Percentiles rank a stretch among this genome's conserved stretches.
These are phyloP conservation scores for Charina bottae DNA, from an alignment of 2,113 vertebrate genomes.

Conservation along the genomic window DNA sequence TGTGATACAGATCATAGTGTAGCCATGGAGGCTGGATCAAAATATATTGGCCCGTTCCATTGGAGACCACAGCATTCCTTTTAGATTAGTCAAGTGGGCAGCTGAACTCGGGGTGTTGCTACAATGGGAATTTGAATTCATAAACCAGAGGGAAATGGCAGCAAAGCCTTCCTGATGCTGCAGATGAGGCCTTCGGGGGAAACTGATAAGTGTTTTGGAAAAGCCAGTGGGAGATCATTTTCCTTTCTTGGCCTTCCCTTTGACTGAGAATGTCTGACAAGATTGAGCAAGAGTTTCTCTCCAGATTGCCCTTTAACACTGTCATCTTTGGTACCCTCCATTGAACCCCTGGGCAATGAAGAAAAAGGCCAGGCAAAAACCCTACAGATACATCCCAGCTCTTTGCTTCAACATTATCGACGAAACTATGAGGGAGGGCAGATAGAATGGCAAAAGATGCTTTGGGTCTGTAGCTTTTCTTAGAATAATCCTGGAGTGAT, in stretches of 20 bases:
- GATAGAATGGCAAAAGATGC: neutral
- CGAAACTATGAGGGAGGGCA: neutral
- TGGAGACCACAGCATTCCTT: constrained; percentile 5
- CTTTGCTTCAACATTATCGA: neutral
- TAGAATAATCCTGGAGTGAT: neutral
- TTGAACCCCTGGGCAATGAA: neutral
- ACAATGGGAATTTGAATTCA: neutral
- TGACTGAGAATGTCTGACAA: neutral
- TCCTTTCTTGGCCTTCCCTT: neutral
- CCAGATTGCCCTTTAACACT: neutral
- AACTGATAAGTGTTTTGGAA: constrained; percentile 7
- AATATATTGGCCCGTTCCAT: neutral
- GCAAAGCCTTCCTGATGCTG: neutral
- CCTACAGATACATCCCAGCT: neutral
- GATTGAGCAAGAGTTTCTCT: neutral
- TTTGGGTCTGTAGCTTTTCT: neutral
- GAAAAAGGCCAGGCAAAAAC: neutral
- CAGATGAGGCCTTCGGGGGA: constrained; percentile 5
- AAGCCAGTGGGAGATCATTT: neutral
- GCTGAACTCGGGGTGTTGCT: constrained; percentile 13
- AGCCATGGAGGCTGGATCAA: neutral
- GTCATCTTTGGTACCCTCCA: neutral
- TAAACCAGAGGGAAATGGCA: constrained; percentile 7
- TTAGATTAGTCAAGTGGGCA: neutral
- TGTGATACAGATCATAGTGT: neutral